phyloP scores from a whole-genome alignment of 2,113 vertebrate species.

The Siphamia tubifer region DNA sequence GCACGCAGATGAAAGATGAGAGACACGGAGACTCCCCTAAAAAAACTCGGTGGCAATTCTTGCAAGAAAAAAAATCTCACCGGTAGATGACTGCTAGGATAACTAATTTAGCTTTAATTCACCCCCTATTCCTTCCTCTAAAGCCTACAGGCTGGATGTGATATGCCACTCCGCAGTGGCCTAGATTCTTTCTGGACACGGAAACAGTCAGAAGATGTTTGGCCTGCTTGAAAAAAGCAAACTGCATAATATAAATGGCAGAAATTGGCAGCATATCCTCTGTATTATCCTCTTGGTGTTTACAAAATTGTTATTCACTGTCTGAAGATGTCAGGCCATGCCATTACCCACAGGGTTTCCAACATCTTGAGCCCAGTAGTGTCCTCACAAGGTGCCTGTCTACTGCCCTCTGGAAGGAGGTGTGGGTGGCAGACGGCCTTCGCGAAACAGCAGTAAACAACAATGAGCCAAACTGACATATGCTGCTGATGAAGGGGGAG shows the following conservation, averaged over 20 bases:
- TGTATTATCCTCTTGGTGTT: neutral
- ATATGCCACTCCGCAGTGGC: slow-evolving; percentile 52
- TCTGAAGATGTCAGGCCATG: slow-evolving; percentile 39
- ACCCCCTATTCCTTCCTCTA: slow-evolving; percentile 61
- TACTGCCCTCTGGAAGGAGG: slow-evolving; percentile 54
- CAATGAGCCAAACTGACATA: slow-evolving; percentile 74
- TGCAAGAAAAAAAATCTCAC: slow-evolving; percentile 48
- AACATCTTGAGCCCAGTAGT: slow-evolving; percentile 33
- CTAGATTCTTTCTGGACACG: slow-evolving; percentile 64
- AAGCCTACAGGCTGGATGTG: slow-evolving; percentile 57
- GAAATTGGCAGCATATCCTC: slow-evolving; percentile 20
- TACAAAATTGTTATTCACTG: slow-evolving; percentile 8
- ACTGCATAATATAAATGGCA: slow-evolving; percentile 22
- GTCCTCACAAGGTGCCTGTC: slow-evolving; percentile 45
- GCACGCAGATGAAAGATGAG: slow-evolving; percentile 69
- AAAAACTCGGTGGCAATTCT: slow-evolving; percentile 51
- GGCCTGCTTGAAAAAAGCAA: slow-evolving; percentile 31
- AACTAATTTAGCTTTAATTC: slow-evolving; percentile 81
- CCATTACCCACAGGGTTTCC: slow-evolving; percentile 34
- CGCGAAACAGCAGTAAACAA: slow-evolving; percentile 71
- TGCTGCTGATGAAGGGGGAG: slow-evolving; percentile 67
- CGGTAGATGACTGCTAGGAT: slow-evolving; percentile 61
- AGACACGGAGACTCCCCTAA: slow-evolving; percentile 51
- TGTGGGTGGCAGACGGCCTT: slow-evolving; percentile 75
- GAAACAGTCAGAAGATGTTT: slow-evolving; percentile 34